Evolutionary conservation across 1,140 invertebrate species (phyloP), one percentile per base, ranked within the genome.

Genomic region (Gonioctena quinquepunctata): DNA sequence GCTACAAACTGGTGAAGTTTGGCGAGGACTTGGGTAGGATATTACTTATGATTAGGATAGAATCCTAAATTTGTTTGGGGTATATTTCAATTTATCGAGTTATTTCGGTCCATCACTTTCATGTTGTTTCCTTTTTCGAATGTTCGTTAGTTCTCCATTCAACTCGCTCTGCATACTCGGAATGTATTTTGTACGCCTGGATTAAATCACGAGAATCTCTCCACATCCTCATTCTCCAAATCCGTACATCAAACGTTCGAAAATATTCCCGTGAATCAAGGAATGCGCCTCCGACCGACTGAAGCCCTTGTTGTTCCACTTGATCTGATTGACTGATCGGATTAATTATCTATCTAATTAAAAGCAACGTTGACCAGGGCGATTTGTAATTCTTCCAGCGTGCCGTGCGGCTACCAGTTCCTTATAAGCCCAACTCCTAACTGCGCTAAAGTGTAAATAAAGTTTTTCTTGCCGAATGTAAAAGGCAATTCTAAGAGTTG

Each of bases 401-500:
- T 65, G 21, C 48, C 23, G n/a, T 23, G 42, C 19, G 27, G 21
- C 63, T 22, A 27, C 63, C 50, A 27, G 22, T 52, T 54, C 63
- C 71, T 66, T 74, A 71, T 74, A 74, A 57, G 70, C 22, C 6
- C 23, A 54, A 26, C 63, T 54, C 49, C 50, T 54, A 25, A 52
- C 70, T 66, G 72, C 57, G 64, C 66, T 71, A 71, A 76, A 76
- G 74, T 76, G 72, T 74, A 76, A 76, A 76, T 76, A 66, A 62
- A 67, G 74, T 76, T 76, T 76, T 76, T 76, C 66, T 60, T 28
- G 21, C 57, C 33, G 57, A 68, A 67, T 71, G 56, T 69, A 76
- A 69, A 76, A 71, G 74, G 74, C 66, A 71, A 69, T 49, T 52
- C 33, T 62, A 42, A 33, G 27, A 27, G 23, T 42, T 33, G n/a